Evolutionary conservation across 2,888 invertebrate genomes (phyloP), one percentile per base, ranked within the genome.

Genomic region (Oithona nana): DNA sequence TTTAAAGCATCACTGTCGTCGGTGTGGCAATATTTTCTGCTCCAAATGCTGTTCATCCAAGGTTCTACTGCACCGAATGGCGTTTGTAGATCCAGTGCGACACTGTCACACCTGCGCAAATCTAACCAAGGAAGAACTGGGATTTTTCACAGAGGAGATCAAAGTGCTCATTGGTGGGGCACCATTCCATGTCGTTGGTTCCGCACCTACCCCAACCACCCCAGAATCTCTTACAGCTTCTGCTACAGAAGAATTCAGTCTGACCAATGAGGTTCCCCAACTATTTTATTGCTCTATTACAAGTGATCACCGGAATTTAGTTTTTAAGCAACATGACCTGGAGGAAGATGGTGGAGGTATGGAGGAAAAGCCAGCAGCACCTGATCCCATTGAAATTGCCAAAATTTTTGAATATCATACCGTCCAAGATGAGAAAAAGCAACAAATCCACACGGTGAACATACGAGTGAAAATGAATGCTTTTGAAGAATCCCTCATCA

Each of bases 81-180:
- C 74, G 67, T 77, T 77, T 68, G 71, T 77, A 11, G 77, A 77
- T 67, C 77, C 77, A 20, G 77, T 77, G 11, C 68, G 76, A 39
- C 69, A 75, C 39, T 77, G 77, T 67, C 66, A 67, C 6, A 65
- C 67, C 13, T 77, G 77, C 68, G 68, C 69, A 16, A 68, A 69
- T 22, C 65, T 71, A 30, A 75, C 75, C 4, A 68, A 68, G 24
- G 71, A 71, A 64, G 77, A 77, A 66, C 73, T 73, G 66, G 72
- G 73, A 51, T 77, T 77, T 68, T 77, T 74, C 68, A 74, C 75
- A 51, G 71, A 71, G 63, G 73, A 76, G 66, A 66, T 77, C 28
- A 75, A 75, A 68, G 70, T 69, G 20, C 70, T 77, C 8, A 65
- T 70, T 6, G 68, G 68, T 66, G 76, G n/a, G n/a, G n/a, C n/a